phyloP scores from a whole-genome alignment of 2,888 invertebrate genomes.

The Zaprionus lineosus region DNA sequence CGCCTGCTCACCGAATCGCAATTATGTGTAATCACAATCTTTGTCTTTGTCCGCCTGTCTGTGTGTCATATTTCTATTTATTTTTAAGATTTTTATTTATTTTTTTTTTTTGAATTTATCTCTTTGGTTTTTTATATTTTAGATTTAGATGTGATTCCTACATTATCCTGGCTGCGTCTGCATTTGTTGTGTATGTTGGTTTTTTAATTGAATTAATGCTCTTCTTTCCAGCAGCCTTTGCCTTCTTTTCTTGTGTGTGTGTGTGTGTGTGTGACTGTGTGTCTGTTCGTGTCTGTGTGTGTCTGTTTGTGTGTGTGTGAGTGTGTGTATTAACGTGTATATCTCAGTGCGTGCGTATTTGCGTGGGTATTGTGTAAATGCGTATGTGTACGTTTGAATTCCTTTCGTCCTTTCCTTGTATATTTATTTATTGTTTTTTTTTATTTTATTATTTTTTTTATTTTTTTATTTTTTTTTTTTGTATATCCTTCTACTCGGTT shows the following conservation, averaged over 20 bases:
- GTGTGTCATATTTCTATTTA: constrained; percentile 22
- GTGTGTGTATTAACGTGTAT: background rate
- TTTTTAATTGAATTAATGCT: constrained; percentile 33
- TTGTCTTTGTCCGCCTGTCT: constrained; percentile 35
- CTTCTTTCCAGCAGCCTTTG: constrained; percentile 15
- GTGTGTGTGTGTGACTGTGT: background rate
- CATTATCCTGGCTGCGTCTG: constrained; percentile 33
- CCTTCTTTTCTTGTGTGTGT: constrained; percentile 2
- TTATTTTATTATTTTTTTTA: constrained; percentile 7
- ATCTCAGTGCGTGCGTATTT: background rate
- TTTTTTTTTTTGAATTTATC: background rate
- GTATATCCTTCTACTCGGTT: constrained; percentile 2
- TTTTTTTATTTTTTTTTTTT: constrained; percentile 4
- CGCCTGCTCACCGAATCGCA: constrained; percentile 54
- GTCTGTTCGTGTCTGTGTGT: background rate
- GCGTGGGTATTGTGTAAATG: background rate
- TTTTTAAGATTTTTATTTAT: too few relatives aligned
- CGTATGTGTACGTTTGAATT: too few relatives aligned
- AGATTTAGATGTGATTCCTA: constrained; percentile 1
- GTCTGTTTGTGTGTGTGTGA: constrained; percentile 1
- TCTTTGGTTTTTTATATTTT: background rate
- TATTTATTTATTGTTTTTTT: background rate
- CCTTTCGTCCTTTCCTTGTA: too few relatives aligned
- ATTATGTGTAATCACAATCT: constrained; percentile 51
- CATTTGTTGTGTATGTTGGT: constrained; percentile 15